These are phyloP conservation scores for Pygocentrus nattereri DNA, from an alignment of 2,797 vertebrate species.

Conservation along the genomic window DNA sequence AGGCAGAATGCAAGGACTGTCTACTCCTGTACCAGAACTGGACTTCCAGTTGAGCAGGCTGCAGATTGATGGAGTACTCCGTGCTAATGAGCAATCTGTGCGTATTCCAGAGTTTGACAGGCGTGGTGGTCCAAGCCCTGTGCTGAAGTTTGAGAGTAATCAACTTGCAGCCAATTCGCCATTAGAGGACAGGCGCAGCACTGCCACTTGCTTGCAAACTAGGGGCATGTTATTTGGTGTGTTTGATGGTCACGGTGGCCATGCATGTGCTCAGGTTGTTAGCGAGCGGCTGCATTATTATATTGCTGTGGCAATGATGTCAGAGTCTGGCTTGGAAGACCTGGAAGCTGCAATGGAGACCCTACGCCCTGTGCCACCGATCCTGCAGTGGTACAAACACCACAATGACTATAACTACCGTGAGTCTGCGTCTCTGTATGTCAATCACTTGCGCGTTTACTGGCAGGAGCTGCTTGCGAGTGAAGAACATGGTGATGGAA, in stretches of 20 bases:
- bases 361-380: slow-evolving; percentile 83
- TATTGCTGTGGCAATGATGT: slow-evolving; percentile 89
- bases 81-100: slow-evolving; percentile 85
- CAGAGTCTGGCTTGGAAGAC: slow-evolving; percentile 84
- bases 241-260: slow-evolving; percentile 94
- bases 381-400: slow-evolving; percentile 92
- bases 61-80: slow-evolving; percentile 86
- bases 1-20: slow-evolving; percentile 66
- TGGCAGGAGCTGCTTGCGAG: slow-evolving; percentile 92
- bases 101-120: slow-evolving; percentile 79
- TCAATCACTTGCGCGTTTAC: slow-evolving; percentile 90
- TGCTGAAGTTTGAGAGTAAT: slow-evolving; percentile 92
- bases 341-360: slow-evolving; percentile 88
- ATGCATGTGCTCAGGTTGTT: slow-evolving; percentile 91
- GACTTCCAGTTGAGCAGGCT: slow-evolving; percentile 83
- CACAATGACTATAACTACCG: slow-evolving; percentile 83
- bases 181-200: slow-evolving; percentile 90
- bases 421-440: slow-evolving; percentile 87
- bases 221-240: slow-evolving; percentile 93
- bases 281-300: slow-evolving; percentile 93
- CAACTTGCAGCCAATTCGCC: slow-evolving; percentile 91
- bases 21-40: slow-evolving; percentile 82
- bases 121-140: slow-evolving; percentile 75
- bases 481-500: slow-evolving; percentile 82
- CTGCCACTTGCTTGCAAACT: slow-evolving; percentile 88